phyloP scores from a whole-genome alignment of 1,140 invertebrate genomes.

The Parasteatoda tepidariorum region DNA sequence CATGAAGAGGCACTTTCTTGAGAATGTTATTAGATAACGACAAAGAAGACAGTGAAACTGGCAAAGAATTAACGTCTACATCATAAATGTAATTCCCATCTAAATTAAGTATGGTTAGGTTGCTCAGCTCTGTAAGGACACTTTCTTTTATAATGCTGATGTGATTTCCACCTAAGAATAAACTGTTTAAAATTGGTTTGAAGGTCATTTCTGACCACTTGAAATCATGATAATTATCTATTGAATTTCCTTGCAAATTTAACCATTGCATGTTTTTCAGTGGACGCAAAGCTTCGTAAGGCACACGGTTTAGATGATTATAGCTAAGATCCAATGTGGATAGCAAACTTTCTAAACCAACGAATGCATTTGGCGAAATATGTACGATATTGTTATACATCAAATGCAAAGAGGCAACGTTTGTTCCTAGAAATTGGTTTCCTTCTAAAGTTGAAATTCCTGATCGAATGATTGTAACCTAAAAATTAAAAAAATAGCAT shows the following conservation, averaged over 20 bases:
- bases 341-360: slow-evolving; percentile 77
- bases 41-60: slow-evolving; percentile 76
- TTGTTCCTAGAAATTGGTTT: slow-evolving; percentile 69
- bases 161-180: slow-evolving; percentile 61
- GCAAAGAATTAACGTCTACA: slow-evolving; percentile 61
- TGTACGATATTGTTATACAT: slow-evolving; percentile 71
- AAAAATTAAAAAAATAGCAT: slow-evolving; percentile 73
- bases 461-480: slow-evolving; percentile 63
- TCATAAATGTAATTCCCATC: slow-evolving; percentile 61
- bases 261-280: slow-evolving; percentile 81
- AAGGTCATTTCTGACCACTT: slow-evolving; percentile 16
- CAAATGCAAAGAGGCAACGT: slow-evolving; percentile 71
- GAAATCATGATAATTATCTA: slow-evolving; percentile 70
- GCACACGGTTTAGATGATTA: slow-evolving; percentile 77
- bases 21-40: slow-evolving; percentile 85
- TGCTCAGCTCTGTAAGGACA: slow-evolving; percentile 50
- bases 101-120: slow-evolving; percentile 59
- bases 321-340: slow-evolving; percentile 86
- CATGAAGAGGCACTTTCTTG: slow-evolving; percentile 74
- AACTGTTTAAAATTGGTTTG: slow-evolving; percentile 27
- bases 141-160: slow-evolving; percentile 56
- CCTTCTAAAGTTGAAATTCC: slow-evolving; percentile 72
- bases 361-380: slow-evolving; percentile 70
- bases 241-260: slow-evolving; percentile 82
- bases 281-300: slow-evolving; percentile 74